Percentiles rank a stretch among this genome's conserved stretches.
These are phyloP conservation scores for Pelecanus crispus DNA, from an alignment of 2,113 vertebrate genomes.

Conservation along the genomic window DNA sequence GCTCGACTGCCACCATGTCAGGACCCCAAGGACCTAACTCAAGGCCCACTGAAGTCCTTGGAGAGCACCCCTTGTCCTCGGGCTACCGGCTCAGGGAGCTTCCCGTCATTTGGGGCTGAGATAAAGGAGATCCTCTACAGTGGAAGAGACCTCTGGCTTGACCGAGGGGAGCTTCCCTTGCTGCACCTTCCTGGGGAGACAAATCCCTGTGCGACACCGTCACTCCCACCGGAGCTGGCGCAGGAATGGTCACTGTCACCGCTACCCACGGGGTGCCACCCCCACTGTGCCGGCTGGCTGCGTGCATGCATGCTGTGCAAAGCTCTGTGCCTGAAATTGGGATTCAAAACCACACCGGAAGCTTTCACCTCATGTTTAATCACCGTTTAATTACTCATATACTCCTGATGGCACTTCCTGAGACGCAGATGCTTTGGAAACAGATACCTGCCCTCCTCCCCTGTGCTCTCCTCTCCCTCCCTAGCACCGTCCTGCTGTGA, in stretches of 20 bases:
- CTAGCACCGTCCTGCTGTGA: neutral
- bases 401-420: neutral
- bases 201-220: neutral
- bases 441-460: neutral
- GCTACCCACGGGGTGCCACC: neutral
- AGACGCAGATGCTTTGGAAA: neutral
- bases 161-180: neutral
- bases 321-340: too few species aligned
- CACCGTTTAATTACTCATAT: neutral
- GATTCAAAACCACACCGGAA: neutral
- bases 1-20: neutral
- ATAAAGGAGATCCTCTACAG: neutral
- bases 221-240: neutral
- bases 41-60: neutral
- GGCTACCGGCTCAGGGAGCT: neutral
- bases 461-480: neutral
- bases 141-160: neutral
- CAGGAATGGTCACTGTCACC: neutral
- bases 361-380: neutral
- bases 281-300: neutral
- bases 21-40: neutral
- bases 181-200: neutral
- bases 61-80: neutral
- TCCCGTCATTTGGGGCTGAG: neutral
- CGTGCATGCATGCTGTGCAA: fast-evolving